Base-by-base conservation (phyloP, 2,888 invertebrate species). In the Danaus chrysippus region DNA sequence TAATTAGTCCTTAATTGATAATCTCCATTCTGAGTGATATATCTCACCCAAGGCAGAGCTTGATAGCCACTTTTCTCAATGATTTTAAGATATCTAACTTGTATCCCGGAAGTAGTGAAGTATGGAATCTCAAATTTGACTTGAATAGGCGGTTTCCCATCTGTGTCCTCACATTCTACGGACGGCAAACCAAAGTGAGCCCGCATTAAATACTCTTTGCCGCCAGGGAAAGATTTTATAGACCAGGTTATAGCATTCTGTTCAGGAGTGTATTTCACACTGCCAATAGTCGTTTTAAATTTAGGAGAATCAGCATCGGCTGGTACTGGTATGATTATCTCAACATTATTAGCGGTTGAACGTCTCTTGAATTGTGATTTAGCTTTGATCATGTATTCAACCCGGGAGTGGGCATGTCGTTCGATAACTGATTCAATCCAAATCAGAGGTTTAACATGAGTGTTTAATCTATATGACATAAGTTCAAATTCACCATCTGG, bases 371-470 rank as follows among this genome's bases (percentile, higher is more conserved):
- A 99, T 85, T 99, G 99, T 42, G 98, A 98, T 85, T 99, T 98
- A 0, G 99, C 99, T 89, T 99, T 99, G 62, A 99, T 98, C 98
- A 99, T 99, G 83, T 98, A 99, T 78, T 99, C 99, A 10, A 99
- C 98, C 68, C 99, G 93, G 62, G 98, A 98, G 84, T 99, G 99
- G 11, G 96, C 97, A 87, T 99, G 98, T 19, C 98, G 93, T 81
- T 99, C 99, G 77, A 99, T 99, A 1, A 98, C 98, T 8, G 99
- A 98, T 84, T 99, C 99, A 66, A 99, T 99, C 99, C 99, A 99
- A 78, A 99, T 98, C 67, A 99, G 86, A 0, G 99, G 99, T 78
- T 99, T 99, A 34, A 96, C 98, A 84, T 98, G 98, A 13, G 99
- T 99, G 83, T 98, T 99, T 43, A 99, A 91, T 60, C 99, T 93